Conservation (phyloP, 92 coral and sea anemone species). For the Pocillopora grandis region DNA sequence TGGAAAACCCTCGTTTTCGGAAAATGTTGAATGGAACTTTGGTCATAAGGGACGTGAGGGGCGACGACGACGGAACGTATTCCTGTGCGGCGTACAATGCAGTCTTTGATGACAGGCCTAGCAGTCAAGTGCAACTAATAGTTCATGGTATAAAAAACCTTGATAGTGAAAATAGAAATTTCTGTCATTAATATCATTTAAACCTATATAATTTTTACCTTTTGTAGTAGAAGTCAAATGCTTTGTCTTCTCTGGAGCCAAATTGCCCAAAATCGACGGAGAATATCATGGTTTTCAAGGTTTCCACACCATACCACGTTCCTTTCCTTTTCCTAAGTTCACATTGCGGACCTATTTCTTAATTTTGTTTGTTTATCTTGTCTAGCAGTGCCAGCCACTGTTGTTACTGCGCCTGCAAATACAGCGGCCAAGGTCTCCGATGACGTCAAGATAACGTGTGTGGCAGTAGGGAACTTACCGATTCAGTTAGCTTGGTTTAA, state of each 20-base stretch:
- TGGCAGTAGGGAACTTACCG: slow-evolving; percentile 83
- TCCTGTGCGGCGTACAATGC: slow-evolving; percentile 76
- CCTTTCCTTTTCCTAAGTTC: background rate
- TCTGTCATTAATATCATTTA: too few relatives aligned
- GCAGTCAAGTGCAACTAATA: slow-evolving; percentile 59
- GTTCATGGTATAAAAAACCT: slow-evolving; percentile 79
- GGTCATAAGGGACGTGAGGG: slow-evolving; percentile 80
- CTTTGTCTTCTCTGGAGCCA: too few relatives aligned
- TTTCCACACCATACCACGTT: too few relatives aligned
- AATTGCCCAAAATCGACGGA: too few relatives aligned
- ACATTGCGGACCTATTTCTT: background rate
- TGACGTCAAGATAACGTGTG: slow-evolving; percentile 68
- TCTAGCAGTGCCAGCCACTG: slow-evolving; percentile 94
- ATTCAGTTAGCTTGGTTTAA: slow-evolving; percentile 72
- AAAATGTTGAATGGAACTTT: slow-evolving; percentile 85
- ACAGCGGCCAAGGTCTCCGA: slow-evolving; percentile 52
- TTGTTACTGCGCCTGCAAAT: slow-evolving; percentile 68
- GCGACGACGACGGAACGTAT: slow-evolving; percentile 80
- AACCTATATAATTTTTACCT: too few relatives aligned
- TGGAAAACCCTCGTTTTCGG: slow-evolving; percentile 68
- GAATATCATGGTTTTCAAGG: too few relatives aligned
- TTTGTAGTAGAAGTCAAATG: too few relatives aligned
- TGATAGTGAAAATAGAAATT: background rate
- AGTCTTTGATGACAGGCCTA: slow-evolving; percentile 46
- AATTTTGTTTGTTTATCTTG: slow-evolving; percentile 23